A percentile compares a stretch with the other conserved stretches of the same genome.
phyloP scores from a whole-genome alignment of 2,888 invertebrate species.

The Eubasilissa splendida region DNA sequence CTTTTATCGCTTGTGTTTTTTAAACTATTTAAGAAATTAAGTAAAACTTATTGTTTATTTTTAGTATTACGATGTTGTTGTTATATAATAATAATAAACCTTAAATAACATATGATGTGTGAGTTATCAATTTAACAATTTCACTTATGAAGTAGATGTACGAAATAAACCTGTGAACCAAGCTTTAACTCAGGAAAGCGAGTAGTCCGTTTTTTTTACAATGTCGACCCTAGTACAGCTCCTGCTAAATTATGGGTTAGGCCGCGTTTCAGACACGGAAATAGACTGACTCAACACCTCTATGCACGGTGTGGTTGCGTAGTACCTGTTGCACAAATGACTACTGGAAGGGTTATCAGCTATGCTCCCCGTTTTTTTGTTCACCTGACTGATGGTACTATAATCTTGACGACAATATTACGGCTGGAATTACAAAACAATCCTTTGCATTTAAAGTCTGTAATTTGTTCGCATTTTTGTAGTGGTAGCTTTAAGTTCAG shows the following conservation, averaged over 20 bases:
- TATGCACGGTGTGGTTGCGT: neutral
- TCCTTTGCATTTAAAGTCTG: neutral
- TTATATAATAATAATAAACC: too few species aligned
- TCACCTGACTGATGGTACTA: conserved; percentile 37
- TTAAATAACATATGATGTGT: too few species aligned
- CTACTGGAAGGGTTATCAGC: conserved; percentile 1
- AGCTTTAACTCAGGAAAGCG: neutral
- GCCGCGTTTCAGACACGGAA: conserved; percentile 38
- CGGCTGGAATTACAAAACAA: conserved; percentile 9
- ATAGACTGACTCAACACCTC: conserved; percentile 45
- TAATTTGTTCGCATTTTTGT: neutral
- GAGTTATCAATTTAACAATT: too few species aligned
- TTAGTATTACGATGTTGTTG: too few species aligned
- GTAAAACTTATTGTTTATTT: too few species aligned
- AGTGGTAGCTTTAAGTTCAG: neutral
- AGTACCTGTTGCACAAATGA: conserved; percentile 26
- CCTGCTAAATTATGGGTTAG: conserved; percentile 49
- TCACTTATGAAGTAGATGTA: neutral
- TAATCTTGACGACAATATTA: conserved; percentile 42
- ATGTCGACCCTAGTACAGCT: conserved; percentile 22
- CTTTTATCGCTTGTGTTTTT: too few species aligned
- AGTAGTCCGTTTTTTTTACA: neutral
- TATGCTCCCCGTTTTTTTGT: conserved; percentile 13
- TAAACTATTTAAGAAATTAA: too few species aligned
- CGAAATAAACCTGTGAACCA: neutral